Evolutionary conservation across 2,888 invertebrate species (phyloP).

Genomic region (Synergus itoensis): DNA sequence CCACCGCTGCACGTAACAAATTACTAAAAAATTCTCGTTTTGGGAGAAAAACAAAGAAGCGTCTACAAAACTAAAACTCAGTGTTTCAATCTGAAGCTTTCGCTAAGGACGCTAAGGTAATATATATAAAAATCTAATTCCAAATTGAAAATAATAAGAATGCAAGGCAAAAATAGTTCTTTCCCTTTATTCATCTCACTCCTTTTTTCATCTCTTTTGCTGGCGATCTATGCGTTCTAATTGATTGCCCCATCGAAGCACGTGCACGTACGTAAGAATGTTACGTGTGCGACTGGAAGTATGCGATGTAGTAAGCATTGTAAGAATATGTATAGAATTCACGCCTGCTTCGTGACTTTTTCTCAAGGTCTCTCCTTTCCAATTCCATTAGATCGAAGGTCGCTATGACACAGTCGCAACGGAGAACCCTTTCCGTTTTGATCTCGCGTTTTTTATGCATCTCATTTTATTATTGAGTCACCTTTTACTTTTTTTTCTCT

Average conservation of each 20-base stretch:
- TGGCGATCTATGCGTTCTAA: slow-evolving; percentile 46
- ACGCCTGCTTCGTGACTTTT: slow-evolving; percentile 72
- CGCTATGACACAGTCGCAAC: slow-evolving; percentile 60
- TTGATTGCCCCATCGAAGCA: slow-evolving; percentile 61
- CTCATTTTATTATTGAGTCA: not conserved
- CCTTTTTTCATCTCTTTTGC: not conserved
- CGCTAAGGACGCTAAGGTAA: too few species aligned
- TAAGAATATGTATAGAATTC: slow-evolving; percentile 60
- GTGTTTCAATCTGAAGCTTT: too few species aligned
- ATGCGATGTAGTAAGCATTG: slow-evolving; percentile 52
- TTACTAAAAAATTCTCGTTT: too few species aligned
- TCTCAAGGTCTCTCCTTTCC: slow-evolving; percentile 75
- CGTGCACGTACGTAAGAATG: slow-evolving; percentile 57
- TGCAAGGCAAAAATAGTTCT: not conserved
- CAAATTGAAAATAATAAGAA: not conserved
- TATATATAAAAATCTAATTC: too few species aligned
- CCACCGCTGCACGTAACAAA: too few species aligned
- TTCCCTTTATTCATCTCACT: not conserved
- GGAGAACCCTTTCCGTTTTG: slow-evolving; percentile 55
- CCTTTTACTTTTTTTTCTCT: too few species aligned
- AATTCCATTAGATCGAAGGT: slow-evolving; percentile 71
- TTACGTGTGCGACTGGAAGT: slow-evolving; percentile 56
- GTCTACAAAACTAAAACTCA: too few species aligned
- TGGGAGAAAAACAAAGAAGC: too few species aligned
- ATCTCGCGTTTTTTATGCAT: not conserved